These are phyloP conservation scores for Drosophila neotestacea DNA, from an alignment of 2,888 invertebrate genomes.

Conservation along the genomic window DNA sequence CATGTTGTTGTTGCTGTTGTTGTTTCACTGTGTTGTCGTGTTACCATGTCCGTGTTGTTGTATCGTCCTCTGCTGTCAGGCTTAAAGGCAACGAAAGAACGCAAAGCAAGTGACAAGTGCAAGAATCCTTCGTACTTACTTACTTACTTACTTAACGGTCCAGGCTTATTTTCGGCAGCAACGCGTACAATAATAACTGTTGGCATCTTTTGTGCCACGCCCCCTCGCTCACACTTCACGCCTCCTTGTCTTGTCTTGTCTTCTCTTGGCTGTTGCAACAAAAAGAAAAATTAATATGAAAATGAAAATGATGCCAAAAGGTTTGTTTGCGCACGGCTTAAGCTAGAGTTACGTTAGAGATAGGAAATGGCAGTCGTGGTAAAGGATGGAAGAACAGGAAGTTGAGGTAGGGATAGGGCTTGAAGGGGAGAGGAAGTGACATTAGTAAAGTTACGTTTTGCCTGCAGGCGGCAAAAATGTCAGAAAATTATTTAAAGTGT, in stretches of 20 bases:
- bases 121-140: constrained; percentile 61
- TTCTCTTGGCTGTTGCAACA: constrained; percentile 1
- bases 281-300: constrained; percentile 30
- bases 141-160: constrained; percentile 47
- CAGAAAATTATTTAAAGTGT: constrained; percentile 31
- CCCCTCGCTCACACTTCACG: neutral
- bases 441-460: constrained; percentile 21
- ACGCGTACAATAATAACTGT: constrained; percentile 45
- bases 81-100: constrained; percentile 41
- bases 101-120: constrained; percentile 62
- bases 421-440: neutral
- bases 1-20: constrained; percentile 11
- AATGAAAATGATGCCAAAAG: constrained; percentile 29
- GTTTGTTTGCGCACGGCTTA: constrained; percentile 29
- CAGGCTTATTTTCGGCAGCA: constrained; percentile 54
- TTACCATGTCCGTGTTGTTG: constrained; percentile 7
- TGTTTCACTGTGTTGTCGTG: constrained; percentile 9
- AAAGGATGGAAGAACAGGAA: neutral
- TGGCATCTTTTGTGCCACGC: constrained; percentile 49
- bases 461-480: constrained; percentile 17
- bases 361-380: neutral
- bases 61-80: constrained; percentile 41
- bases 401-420: neutral
- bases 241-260: neutral
- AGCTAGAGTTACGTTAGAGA: constrained; percentile 11